These are phyloP conservation scores for Tachysurus fulvidraco DNA, from an alignment of 2,113 vertebrate genomes.

Conservation along the genomic window DNA sequence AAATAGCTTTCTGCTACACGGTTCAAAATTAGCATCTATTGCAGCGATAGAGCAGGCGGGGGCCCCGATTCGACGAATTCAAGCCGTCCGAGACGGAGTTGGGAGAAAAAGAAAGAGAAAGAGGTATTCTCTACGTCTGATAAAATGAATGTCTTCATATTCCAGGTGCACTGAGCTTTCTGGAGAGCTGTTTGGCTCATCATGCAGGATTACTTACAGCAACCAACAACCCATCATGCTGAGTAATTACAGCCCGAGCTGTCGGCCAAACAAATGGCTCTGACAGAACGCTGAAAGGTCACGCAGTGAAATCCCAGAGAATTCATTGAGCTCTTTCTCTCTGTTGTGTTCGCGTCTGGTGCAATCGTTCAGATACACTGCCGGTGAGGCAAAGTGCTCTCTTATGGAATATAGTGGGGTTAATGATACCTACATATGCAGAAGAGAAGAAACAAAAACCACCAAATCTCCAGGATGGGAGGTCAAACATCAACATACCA, in stretches of 20 bases:
- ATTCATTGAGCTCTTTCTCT: slow-evolving; percentile 55
- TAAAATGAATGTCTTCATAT: slow-evolving; percentile 43
- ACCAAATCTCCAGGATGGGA: not conserved
- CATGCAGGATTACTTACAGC: slow-evolving; percentile 55
- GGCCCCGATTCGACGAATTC: slow-evolving; percentile 21
- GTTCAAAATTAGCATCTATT: slow-evolving; percentile 42
- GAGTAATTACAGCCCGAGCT: slow-evolving; percentile 65
- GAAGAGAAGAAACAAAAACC: not conserved
- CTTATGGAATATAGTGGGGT: slow-evolving; percentile 25
- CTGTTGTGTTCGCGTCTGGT: slow-evolving; percentile 1
- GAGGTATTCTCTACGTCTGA: slow-evolving; percentile 9
- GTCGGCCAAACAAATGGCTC: slow-evolving; percentile 70
- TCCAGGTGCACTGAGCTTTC: slow-evolving; percentile 50
- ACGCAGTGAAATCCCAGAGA: slow-evolving; percentile 65
- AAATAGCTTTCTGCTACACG: slow-evolving; percentile 35
- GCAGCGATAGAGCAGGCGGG: slow-evolving; percentile 2
- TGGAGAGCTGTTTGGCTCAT: slow-evolving; percentile 57
- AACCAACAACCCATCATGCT: slow-evolving; percentile 53
- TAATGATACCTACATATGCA: slow-evolving; percentile 39
- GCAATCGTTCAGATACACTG: slow-evolving; percentile 25
- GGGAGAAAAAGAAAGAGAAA: slow-evolving; percentile 7
- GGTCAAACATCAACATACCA: slow-evolving; percentile 24
- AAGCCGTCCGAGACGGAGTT: slow-evolving; percentile 8
- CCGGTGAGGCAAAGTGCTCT: slow-evolving; percentile 32
- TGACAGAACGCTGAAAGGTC: slow-evolving; percentile 71